phyloP scores from a whole-genome alignment of 2,113 vertebrate genomes.

The Pollimyrus isidori region DNA sequence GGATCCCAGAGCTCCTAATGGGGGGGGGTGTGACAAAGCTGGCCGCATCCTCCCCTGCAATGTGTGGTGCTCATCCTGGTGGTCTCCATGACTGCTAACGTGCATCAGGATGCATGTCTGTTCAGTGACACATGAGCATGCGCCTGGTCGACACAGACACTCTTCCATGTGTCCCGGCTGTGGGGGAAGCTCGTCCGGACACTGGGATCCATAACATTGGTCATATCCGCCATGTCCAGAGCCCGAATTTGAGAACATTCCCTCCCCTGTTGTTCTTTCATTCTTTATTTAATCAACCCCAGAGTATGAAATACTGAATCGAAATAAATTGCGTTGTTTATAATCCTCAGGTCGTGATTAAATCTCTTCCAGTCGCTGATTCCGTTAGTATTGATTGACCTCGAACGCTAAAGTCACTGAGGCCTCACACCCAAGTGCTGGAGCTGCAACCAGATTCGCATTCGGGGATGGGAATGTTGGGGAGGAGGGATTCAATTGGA shows the following conservation, averaged over 20 bases:
- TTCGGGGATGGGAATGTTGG: not conserved
- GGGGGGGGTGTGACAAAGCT: not conserved
- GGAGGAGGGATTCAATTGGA: not conserved
- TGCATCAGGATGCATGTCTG: not conserved
- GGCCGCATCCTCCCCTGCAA: not conserved
- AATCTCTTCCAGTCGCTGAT: constrained; percentile 50
- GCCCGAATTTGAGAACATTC: not conserved
- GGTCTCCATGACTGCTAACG: not conserved
- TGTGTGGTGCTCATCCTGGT: not conserved
- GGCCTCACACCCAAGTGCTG: not conserved
- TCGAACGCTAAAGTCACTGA: constrained; percentile 46
- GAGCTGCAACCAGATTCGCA: not conserved
- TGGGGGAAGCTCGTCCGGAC: too few species aligned
- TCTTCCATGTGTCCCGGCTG: too few species aligned
- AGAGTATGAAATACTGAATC: constrained; percentile 35
- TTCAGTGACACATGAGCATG: not conserved
- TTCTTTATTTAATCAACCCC: constrained; percentile 27
- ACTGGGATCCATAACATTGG: not conserved
- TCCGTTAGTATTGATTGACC: constrained; percentile 65
- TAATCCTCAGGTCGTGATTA: constrained; percentile 50
- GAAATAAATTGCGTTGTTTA: constrained; percentile 62
- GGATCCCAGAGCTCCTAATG: not conserved
- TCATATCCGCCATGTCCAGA: not conserved
- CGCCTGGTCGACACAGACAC: not conserved
- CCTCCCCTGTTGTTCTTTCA: constrained; percentile 6